A percentile compares a stretch with the other conserved stretches of the same genome.
Conservation (phyloP, 2,113 vertebrate species). For the Riparia riparia region DNA sequence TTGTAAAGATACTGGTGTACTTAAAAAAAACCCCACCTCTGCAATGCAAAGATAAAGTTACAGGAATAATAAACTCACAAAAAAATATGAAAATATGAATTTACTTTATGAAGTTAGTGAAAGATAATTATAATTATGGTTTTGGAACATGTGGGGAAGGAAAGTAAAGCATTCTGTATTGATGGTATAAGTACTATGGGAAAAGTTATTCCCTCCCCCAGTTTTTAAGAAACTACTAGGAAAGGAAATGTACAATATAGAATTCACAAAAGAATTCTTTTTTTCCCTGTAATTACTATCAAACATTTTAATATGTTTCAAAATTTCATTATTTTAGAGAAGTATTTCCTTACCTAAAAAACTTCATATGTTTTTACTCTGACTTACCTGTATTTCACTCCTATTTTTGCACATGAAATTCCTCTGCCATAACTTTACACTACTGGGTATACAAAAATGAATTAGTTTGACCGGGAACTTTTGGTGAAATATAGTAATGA, state of each 20-base stretch:
- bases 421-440: not conserved
- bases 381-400: not conserved
- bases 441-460: not conserved
- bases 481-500: not conserved
- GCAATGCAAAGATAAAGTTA: not conserved
- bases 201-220: rapidly evolving
- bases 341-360: not conserved
- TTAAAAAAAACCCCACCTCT: not conserved
- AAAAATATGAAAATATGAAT: not conserved
- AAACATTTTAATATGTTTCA: not conserved
- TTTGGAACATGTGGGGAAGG: not conserved
- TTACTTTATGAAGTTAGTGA: not conserved
- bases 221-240: not conserved
- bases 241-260: not conserved
- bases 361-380: not conserved
- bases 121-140: not conserved
- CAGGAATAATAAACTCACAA: not conserved
- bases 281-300: not conserved
- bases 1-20: not conserved
- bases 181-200: not conserved
- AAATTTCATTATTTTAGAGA: not conserved
- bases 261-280: not conserved
- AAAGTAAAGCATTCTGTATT: not conserved
- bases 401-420: not conserved
- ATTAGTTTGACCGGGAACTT: not conserved